These are phyloP conservation scores for Orthochromis indermauri DNA, from an alignment of 2,113 vertebrate genomes.

Conservation along the genomic window DNA sequence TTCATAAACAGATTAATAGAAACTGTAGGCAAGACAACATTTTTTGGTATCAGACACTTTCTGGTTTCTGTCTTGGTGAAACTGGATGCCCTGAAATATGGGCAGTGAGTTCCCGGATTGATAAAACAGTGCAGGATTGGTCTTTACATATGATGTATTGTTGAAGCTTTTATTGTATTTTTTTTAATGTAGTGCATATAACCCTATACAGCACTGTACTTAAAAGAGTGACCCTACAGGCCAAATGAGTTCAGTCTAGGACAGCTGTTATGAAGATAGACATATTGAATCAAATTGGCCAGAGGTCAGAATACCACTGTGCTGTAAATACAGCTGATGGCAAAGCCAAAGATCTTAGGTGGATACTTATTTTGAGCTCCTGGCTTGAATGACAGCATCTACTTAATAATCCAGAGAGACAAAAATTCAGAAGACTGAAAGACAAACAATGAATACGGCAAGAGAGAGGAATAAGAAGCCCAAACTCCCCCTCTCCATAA, in stretches of 20 bases:
- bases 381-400: not conserved
- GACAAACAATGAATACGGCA: not conserved
- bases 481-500: not conserved
- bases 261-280: not conserved
- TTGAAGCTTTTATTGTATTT: not conserved
- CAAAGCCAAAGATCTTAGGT: constrained; percentile 4
- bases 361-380: not conserved
- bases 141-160: fast-evolving
- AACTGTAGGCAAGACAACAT: not conserved
- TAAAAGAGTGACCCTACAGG: not conserved
- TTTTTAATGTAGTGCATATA: not conserved
- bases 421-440: not conserved
- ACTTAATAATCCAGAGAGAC: not conserved
- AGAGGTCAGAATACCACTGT: not conserved
- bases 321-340: not conserved
- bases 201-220: not conserved
- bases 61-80: fast-evolving
- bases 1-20: not conserved
- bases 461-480: not conserved
- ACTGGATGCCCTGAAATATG: not conserved
- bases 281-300: not conserved
- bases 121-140: not conserved
- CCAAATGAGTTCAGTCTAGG: not conserved
- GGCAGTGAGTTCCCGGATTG: fast-evolving
- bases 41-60: not conserved